Evolutionary conservation across 2,113 vertebrate species (phyloP), one percentile per base, ranked within the genome.

Genomic region (Passer montanus): DNA sequence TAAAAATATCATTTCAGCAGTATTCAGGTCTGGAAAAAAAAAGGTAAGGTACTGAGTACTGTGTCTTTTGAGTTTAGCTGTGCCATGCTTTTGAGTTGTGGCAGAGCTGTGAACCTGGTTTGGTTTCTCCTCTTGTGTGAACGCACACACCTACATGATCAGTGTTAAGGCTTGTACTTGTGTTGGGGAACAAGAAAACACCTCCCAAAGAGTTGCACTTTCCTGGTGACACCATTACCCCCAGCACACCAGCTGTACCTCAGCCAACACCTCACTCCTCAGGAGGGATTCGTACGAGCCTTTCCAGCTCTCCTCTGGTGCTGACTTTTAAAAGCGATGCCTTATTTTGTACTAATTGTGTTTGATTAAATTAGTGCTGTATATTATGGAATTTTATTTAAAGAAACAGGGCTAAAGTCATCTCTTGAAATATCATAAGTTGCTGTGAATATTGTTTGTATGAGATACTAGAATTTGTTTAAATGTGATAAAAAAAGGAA

Each of bases 311-410:
- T 97, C 96, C 97, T 97, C 90, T 97, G 98, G 99, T 99, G 99
- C 99, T 99, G 98, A 98, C 98, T 97, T 98, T 98, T 96, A 92
- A 97, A 98, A 98, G 90, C 70, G 97, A 99, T 99, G 99, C 99
- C 99, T 99, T 99, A 99, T 98, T 98, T 98, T 98, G 81, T 98
- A 98, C 96, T 87, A 94, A 97, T 97, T 91, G 80, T 96, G 95
- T 97, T 95, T 87, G 83, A 87, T 96, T 96, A 87, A 96, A 89
- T 98, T 97, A 97, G 96, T 97, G 95, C 97, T 91, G 93, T 98
- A 89, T 97, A 96, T 97, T 92, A 87, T 46, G 91, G 94, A 89
- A 64, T 93, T 95, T 97, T 87, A 94, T 97, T 98, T 97, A 96
- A 97, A 87, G 60, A 92, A 97, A 98, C 97, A 98, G 98, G 98